Percentiles rank a stretch among this genome's conserved stretches.
Evolutionary conservation across 2,113 vertebrate genomes (phyloP).

Genomic region (Pedionomus torquatus): DNA sequence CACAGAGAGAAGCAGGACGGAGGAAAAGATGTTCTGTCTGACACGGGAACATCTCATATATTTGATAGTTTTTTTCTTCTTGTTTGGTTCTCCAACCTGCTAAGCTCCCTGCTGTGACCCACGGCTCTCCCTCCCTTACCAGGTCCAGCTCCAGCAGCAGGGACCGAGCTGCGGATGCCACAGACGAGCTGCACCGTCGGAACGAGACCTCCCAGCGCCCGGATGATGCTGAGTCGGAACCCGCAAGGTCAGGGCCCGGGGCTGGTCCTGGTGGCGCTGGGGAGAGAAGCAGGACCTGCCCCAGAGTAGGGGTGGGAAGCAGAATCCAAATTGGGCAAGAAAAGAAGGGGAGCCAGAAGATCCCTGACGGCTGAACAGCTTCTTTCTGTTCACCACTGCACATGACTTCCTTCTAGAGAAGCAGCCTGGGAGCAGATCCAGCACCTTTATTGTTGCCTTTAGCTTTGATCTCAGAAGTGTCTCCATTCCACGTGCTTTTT

Average conservation of each 20-base stretch:
- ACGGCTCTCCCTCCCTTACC: neutral
- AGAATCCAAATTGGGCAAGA: neutral
- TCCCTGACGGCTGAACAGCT: neutral
- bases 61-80: neutral
- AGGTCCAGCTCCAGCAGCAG: neutral
- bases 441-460: neutral
- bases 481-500: neutral
- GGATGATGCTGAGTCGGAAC: neutral
- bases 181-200: accelerated
- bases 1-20: neutral
- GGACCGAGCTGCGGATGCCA: neutral
- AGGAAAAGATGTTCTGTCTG: neutral
- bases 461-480: neutral
- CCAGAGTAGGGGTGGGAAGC: neutral
- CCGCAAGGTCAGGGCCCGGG: neutral
- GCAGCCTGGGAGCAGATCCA: neutral
- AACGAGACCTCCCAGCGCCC: neutral
- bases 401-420: neutral
- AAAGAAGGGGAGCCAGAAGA: neutral
- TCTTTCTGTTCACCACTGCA: neutral
- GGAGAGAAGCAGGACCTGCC: accelerated
- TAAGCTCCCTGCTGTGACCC: neutral
- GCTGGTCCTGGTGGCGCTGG: neutral
- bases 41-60: accelerated
- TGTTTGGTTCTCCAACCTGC: neutral